Evolutionary conservation across 2,113 vertebrate genomes (phyloP), one percentile per base, ranked within the genome.

Genomic region (Microtus oregoni): DNA sequence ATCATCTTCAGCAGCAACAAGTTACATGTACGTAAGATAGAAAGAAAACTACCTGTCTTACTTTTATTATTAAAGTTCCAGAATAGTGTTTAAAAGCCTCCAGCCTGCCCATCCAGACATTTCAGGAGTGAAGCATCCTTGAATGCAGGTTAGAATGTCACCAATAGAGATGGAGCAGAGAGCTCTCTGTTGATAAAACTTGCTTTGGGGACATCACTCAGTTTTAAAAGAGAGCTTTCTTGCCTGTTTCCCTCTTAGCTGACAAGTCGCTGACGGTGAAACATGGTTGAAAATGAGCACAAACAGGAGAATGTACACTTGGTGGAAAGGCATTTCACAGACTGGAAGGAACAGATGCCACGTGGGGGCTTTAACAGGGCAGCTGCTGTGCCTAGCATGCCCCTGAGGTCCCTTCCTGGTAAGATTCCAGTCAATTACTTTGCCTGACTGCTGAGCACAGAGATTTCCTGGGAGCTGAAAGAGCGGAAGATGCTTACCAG

Each of bases 11-110:
- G 88, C 63, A 92, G 50, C 32, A 78, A 79, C 35, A 92, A 90
- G 19, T 26, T 72, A 52, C 20, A 11, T 47, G 58, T 89, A 47
- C 11, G 77, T 67, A 61, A 55, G 20, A 58, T 47, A 72, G 38
- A 83, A 93, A 79, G 61, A 92, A 86, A 95, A 19, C 76, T 13
- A 77, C 79, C 38, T 1, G 89, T 94, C 88, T 90, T 75, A 65
- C 35, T 95, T 85, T 81, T 55, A 67, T 38, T 75, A 63, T 1
- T 47, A 86, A 20, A 77, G 94, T 8, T 41, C 14, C 24, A 96
- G 24, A 28, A 41, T 81, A 97, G 94, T 79, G 70, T 97, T 94
- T 67, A 90, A 97, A 94, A 96, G 47, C 2, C 85, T 85, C 38
- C 15, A 26, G 79, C 19, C 14, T 81, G 38, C 38, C 96, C 76